Evolutionary conservation across 2,888 invertebrate genomes (phyloP), one percentile per base, ranked within the genome.

Genomic region (Drosophila mimica): DNA sequence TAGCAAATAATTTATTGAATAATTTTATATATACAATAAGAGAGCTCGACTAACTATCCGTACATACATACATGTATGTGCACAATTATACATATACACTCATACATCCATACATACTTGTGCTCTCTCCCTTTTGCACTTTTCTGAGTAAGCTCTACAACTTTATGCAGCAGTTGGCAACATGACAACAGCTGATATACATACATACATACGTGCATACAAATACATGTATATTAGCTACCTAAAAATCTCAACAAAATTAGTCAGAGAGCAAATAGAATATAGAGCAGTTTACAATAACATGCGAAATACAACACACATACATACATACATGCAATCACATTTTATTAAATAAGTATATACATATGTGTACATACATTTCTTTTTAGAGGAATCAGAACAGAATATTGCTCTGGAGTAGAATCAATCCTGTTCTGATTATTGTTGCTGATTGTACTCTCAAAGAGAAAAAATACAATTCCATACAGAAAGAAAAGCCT

Each of bases 1-100:
- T 75, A 83, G 70, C 87, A 77, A 67, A 73, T 64, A 52, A 63
- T 48, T 65, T 33, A 31, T 17, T 52, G 15, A 28, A 33, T 17
- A 46, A 33, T 38, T 36, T 49, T 56, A 46, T 54, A 25, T 46
- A 59, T 38, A 56, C 28, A 25, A 25, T 17, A 33, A 49, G 33
- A 53, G 34, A 43, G 40, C 11, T 51, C 30, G 36, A 40, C 38
- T 56, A n/a, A 28, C 11, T n/a, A n/a, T n/a, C 11, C 34, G 33
- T 3, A 15, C 13, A 51, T 34, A 34, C 15, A 3, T 15, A n/a
- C n/a, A 52, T 33, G 5, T 31, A 28, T 11, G 20, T 43, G 25
- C 33, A 49, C 2, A 25, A 25, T 15, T 34, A 13, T 25, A 46
- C 36, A 33, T 17, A 31, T 33, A 20, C 31, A 20, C 20, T 6